phyloP scores from a whole-genome alignment of 2,888 invertebrate species.

The Idaea biselata region DNA sequence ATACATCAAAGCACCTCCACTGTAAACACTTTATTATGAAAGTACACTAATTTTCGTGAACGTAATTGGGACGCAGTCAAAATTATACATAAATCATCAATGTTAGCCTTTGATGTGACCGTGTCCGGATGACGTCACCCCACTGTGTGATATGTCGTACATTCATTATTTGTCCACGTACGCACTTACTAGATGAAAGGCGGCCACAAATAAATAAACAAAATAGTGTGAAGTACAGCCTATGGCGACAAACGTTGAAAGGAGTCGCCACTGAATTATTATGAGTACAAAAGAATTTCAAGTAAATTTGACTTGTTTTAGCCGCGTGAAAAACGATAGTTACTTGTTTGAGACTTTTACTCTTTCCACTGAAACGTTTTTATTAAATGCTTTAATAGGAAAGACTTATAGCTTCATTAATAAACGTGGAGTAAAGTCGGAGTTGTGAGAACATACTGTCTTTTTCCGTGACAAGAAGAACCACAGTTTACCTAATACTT shows the following conservation, averaged over 20 bases:
- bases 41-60: constrained; percentile 69
- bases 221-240: constrained; percentile 62
- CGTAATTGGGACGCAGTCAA: constrained; percentile 70
- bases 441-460: too few species aligned
- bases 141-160: constrained; percentile 66
- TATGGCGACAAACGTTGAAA: constrained; percentile 60
- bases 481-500: too few species aligned
- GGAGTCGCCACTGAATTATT: constrained; percentile 59
- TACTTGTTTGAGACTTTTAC: too few species aligned
- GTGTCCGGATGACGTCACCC: constrained; percentile 73
- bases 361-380: too few species aligned
- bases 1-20: constrained; percentile 69
- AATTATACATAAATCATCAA: constrained; percentile 73
- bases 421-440: too few species aligned
- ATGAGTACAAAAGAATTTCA: background rate
- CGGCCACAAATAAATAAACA: constrained; percentile 75
- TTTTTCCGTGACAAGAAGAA: too few species aligned
- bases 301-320: background rate
- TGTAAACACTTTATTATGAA: constrained; percentile 69
- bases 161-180: constrained; percentile 78
- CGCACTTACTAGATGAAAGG: constrained; percentile 68
- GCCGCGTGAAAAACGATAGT: background rate
- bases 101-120: constrained; percentile 70
- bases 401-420: too few species aligned
- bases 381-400: too few species aligned